Evolutionary conservation across 1,140 invertebrate genomes (phyloP).

Genomic region (Drosophila ironensis): DNA sequence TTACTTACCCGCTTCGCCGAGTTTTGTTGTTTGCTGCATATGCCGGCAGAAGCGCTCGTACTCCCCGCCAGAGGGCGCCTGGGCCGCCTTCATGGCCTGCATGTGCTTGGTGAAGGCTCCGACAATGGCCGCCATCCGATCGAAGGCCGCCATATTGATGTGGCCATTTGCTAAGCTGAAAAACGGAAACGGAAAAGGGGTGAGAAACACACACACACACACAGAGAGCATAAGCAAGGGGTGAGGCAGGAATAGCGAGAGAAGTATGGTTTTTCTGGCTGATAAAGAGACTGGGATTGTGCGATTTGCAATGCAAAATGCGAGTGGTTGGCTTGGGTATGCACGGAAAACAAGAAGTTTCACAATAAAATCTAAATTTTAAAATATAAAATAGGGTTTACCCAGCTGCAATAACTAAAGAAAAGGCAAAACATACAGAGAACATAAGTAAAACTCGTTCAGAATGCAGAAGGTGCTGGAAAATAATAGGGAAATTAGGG

Average conservation of each 20-base stretch:
- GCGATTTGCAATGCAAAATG: slow-evolving; percentile 29
- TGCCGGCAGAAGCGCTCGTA: slow-evolving; percentile 72
- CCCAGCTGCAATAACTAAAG: too few species aligned
- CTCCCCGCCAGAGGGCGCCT: slow-evolving; percentile 61
- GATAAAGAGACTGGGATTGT: slow-evolving; percentile 6
- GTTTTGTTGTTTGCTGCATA: slow-evolving; percentile 71
- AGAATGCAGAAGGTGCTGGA: too few species aligned
- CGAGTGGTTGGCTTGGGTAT: neutral
- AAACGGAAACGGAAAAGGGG: neutral
- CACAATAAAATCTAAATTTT: too few species aligned
- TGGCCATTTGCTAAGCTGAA: slow-evolving; percentile 78
- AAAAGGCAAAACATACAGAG: too few species aligned
- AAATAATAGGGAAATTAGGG: too few species aligned
- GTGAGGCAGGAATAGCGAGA: neutral
- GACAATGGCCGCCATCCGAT: slow-evolving; percentile 80
- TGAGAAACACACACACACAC: too few species aligned
- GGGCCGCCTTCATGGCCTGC: slow-evolving; percentile 57
- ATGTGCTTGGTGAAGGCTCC: slow-evolving; percentile 80
- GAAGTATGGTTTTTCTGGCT: slow-evolving; percentile 13
- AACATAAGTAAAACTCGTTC: too few species aligned
- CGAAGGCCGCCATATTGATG: slow-evolving; percentile 81
- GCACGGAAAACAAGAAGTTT: too few species aligned
- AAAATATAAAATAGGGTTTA: too few species aligned
- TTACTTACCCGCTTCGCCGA: slow-evolving; percentile 72
- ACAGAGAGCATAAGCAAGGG: slow-evolving; percentile 1